Evolutionary conservation across 2,888 invertebrate genomes (phyloP), one percentile per base, ranked within the genome.

Genomic region (Troides oblongomaculatus): DNA sequence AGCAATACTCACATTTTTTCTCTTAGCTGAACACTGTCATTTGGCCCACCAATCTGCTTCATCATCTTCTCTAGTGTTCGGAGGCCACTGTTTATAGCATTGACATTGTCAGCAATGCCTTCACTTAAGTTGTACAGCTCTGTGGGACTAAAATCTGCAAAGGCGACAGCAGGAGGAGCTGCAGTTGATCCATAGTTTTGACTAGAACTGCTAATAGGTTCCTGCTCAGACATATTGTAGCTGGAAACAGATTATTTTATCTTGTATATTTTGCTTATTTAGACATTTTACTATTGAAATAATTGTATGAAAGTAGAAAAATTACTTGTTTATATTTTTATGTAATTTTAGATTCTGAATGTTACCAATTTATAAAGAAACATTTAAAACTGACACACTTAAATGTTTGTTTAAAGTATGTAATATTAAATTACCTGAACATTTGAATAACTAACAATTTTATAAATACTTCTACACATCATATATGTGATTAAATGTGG

Each of bases 111-210:
- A 0, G 95, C 96, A 71, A 97, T 96, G 79, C 95, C 95, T 83
- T 97, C 97, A 81, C 96, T 96, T 62, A 97, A 88, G 80, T 95
- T 95, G 84, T 96, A 95, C 73, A 97, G 94, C 85, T 96, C 96
- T 2, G 95, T 95, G 4, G 95, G 95, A 78, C 95, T 95, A 81
- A 95, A 95, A 72, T 94, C 95, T 12, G 94, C 93, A 74, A 95
- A 95, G 62, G 94, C 95, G 36, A 97, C 96, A 62, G 95, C 94
- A 72, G 96, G 95, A 72, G 94, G 92, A 50, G 93, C 90, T 1
- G 93, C 89, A 0, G 84, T 89, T 0, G 92, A 81, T 1, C 92
- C 92, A 72, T 92, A 92, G 76, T 90, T 91, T 10, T 85, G 82
- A 76, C 88, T 87, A 0, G 88, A 82, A 69, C 91, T 84, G 30